Evolutionary conservation across 2,888 invertebrate genomes (phyloP).

Genomic region (Plusia festucae): DNA sequence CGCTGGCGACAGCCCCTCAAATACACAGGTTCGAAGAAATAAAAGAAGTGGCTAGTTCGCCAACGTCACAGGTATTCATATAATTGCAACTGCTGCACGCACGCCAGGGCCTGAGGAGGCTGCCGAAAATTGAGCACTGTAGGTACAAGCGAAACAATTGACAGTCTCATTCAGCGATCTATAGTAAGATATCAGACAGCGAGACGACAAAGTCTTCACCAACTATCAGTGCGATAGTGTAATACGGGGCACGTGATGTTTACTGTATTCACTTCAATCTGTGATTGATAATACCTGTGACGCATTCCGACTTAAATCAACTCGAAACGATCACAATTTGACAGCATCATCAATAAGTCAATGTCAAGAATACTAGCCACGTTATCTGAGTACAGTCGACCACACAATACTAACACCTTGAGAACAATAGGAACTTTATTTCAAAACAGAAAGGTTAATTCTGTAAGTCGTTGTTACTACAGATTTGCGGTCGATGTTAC

Average conservation of each 20-base stretch:
- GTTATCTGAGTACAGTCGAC: slow-evolving; percentile 25
- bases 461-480: neutral
- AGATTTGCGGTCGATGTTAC: neutral
- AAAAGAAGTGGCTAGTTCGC: too few relatives aligned
- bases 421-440: neutral
- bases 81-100: neutral
- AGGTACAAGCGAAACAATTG: neutral
- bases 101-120: too few relatives aligned
- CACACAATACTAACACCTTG: neutral
- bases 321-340: slow-evolving; percentile 11
- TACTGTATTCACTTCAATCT: slow-evolving; percentile 9
- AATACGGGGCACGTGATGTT: slow-evolving; percentile 43
- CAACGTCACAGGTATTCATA: too few relatives aligned
- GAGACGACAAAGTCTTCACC: slow-evolving; percentile 5
- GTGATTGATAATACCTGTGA: slow-evolving; percentile 40
- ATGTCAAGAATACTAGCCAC: slow-evolving; percentile 30
- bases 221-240: neutral
- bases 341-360: slow-evolving; percentile 48
- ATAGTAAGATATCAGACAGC: slow-evolving; percentile 10
- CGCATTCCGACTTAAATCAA: slow-evolving; percentile 20
- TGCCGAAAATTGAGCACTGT: too few relatives aligned
- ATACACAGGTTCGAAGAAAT: too few relatives aligned
- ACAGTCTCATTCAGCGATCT: neutral
- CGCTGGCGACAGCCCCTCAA: too few relatives aligned
- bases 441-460: neutral